Evolutionary conservation across 2,797 vertebrate genomes (phyloP).

Genomic region (Astyanax mexicanus): DNA sequence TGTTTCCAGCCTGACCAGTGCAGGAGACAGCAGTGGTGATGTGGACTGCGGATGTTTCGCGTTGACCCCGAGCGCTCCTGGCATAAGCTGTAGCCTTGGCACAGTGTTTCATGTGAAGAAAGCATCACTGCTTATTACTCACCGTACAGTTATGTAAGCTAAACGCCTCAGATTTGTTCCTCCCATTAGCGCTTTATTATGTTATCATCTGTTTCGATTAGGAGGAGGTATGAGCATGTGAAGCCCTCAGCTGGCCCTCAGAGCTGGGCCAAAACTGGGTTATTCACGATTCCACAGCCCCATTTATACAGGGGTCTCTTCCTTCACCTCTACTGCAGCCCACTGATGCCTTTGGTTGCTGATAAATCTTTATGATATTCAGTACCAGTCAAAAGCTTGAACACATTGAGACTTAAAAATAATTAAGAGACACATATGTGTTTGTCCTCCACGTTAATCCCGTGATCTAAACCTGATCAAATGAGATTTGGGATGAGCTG

Average conservation of each 20-base stretch:
- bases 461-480: too few species aligned
- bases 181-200: constrained; percentile 72
- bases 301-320: too few species aligned
- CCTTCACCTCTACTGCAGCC: background rate
- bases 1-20: background rate
- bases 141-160: constrained; percentile 72
- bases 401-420: too few species aligned
- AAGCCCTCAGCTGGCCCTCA: background rate
- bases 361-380: too few species aligned
- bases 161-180: constrained; percentile 71
- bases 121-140: constrained; percentile 71
- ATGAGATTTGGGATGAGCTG: too few species aligned
- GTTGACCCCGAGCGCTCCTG: background rate
- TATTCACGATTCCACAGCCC: too few species aligned
- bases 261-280: background rate
- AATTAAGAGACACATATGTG: too few species aligned
- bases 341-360: too few species aligned
- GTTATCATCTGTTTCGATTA: constrained; percentile 71
- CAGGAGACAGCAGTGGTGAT: background rate
- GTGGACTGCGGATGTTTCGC: background rate
- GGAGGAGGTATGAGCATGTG: constrained; percentile 28
- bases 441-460: too few species aligned
- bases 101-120: constrained; percentile 30
- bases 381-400: too few species aligned
- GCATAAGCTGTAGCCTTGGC: constrained; percentile 19